Evolutionary conservation across 2,113 vertebrate species (phyloP).

Genomic region (Xenopus tropicalis): UCB_Xtro_10.0 CM004450.2:9486001-9486500

Average conservation of each 20-base stretch:
- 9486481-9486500: too few relatives aligned
- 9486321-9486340: background rate
- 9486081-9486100: constrained; percentile 88
- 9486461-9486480: too few relatives aligned
- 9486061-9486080: constrained; percentile 96
- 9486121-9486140: constrained; percentile 94
- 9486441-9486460: too few relatives aligned
- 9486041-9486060: constrained; percentile 93
- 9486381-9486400: too few relatives aligned
- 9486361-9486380: too few relatives aligned
- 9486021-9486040: constrained; percentile 96
- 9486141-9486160: constrained; percentile 91
- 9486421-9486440: too few relatives aligned
- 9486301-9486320: constrained; percentile 81
- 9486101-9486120: constrained; percentile 93
- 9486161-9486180: constrained; percentile 89
- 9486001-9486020: constrained; percentile 85
- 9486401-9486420: too few relatives aligned
- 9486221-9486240: constrained; percentile 97
- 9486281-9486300: constrained; percentile 71
- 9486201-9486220: constrained; percentile 80
- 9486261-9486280: constrained; percentile 95
- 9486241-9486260: constrained; percentile 91
- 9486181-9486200: constrained; percentile 68
- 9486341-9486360: too few relatives aligned